Evolutionary conservation across 2,888 invertebrate species (phyloP).

Genomic region (Drosophila eohydei): DNA sequence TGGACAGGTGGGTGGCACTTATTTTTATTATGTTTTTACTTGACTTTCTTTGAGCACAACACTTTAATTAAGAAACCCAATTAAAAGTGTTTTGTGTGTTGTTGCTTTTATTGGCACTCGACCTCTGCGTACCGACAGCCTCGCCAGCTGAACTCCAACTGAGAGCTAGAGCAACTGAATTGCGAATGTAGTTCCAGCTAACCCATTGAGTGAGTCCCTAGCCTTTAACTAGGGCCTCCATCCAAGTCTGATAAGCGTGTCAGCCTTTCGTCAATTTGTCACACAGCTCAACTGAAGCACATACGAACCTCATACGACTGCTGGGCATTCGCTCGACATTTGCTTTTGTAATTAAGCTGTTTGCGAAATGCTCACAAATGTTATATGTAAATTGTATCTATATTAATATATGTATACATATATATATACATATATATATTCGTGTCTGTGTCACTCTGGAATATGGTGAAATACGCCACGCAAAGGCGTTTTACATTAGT

Average conservation of each 20-base stretch:
- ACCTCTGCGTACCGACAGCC: constrained; percentile 64
- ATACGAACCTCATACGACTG: constrained; percentile 25
- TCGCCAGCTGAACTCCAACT: constrained; percentile 69
- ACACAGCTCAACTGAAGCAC: constrained; percentile 24
- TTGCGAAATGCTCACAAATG: constrained; percentile 9
- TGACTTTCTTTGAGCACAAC: constrained; percentile 20
- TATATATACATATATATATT: neutral
- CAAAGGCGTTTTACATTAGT: constrained; percentile 18
- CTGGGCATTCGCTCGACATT: constrained; percentile 16
- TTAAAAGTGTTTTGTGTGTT: constrained; percentile 33
- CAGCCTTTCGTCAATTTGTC: constrained; percentile 60
- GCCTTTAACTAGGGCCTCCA: constrained; percentile 6
- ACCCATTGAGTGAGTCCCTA: constrained; percentile 7
- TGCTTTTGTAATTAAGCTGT: constrained; percentile 56
- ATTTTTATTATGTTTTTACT: neutral
- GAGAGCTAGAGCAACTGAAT: constrained; percentile 39
- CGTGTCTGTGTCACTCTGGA: constrained; percentile 7
- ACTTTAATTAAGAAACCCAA: constrained; percentile 49
- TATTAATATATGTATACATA: neutral
- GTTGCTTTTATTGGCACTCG: constrained; percentile 6
- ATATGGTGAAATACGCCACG: constrained; percentile 25
- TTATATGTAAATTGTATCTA: neutral
- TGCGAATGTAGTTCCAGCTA: constrained; percentile 37
- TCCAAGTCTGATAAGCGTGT: constrained; percentile 40
- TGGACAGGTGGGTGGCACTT: constrained; percentile 5